Percentiles rank a stretch among this genome's conserved stretches.
phyloP scores from a whole-genome alignment of 2,113 vertebrate genomes.

The Rhabdornis inornatus region DNA sequence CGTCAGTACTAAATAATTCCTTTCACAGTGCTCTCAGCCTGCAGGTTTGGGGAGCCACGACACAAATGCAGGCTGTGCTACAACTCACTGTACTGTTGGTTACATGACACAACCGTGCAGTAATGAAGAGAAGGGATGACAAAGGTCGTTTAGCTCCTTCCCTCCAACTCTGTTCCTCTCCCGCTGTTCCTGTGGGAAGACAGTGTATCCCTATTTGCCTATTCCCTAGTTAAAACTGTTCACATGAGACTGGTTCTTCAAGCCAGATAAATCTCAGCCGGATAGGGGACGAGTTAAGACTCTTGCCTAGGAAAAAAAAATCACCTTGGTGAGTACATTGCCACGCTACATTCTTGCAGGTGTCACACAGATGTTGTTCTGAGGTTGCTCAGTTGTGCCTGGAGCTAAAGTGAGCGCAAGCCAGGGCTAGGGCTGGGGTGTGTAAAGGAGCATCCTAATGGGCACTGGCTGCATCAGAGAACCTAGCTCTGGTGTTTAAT shows the following conservation, averaged over 20 bases:
- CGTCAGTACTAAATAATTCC: background rate
- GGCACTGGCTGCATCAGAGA: background rate
- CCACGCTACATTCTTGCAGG: background rate
- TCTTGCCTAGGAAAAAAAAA: background rate
- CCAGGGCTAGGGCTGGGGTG: background rate
- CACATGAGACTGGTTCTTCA: background rate
- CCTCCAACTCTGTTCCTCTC: background rate
- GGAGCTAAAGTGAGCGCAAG: background rate
- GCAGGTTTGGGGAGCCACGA: background rate
- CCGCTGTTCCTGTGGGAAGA: background rate
- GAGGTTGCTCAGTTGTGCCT: background rate
- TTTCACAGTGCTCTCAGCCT: background rate
- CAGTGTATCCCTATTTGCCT: background rate
- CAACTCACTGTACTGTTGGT: background rate
- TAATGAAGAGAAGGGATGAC: background rate
- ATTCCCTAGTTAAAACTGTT: background rate
- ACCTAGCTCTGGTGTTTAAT: background rate
- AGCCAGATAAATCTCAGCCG: background rate
- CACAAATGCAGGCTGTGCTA: background rate
- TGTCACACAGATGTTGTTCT: background rate
- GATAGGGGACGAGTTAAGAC: background rate
- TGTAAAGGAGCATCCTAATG: background rate
- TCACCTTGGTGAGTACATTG: background rate
- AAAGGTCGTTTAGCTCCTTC: background rate
- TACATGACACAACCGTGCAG: background rate